Base-by-base conservation (phyloP, 2,888 invertebrate species). In the Machimus atricapillus region DNA sequence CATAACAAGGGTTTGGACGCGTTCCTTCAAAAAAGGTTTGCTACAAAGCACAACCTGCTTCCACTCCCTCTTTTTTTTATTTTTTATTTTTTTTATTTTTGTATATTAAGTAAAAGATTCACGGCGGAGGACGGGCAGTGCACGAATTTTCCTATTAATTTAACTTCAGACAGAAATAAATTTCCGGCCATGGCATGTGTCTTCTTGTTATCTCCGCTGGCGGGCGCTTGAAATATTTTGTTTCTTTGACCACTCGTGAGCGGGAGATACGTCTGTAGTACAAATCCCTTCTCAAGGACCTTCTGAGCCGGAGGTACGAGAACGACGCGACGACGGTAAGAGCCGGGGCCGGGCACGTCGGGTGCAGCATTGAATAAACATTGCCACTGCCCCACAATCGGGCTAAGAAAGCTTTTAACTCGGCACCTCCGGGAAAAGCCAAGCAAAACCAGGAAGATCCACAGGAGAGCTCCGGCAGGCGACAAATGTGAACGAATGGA, bases 91-190 rank as follows among this genome's bases (percentile, higher is more conserved):
- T n/a, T n/a, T n/a, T n/a, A n/a, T n/a, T 66, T 66, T 8, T 27
- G 23, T n/a, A n/a, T 56, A 56, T 46, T 56, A 19, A 56, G 56
- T 19, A 19, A 56, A 56, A 56, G 56, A 19, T 66, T 12, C 27
- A 23, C 66, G 66, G 5, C 52, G 14, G 52, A 6, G 16, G 7
- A 58, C 56, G 34, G 52, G 34, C 37, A 16, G 34, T 56, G 58
- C 58, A 82, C 52, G 34, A 34, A 82, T 82, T 82, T 58, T 82
- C 58, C 82, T 82, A 82, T 82, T 82, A 82, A 82, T 82, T 82
- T 82, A 82, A 82, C 58, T 82, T 82, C 46, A 56, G 82, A 82
- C 82, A 82, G 23, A 82, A 52, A 82, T 82, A 82, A 34, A 82
- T 82, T 82, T 82, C 58, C 82, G 66, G 56, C 37, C 82, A 66